Evolutionary conservation across 64 coral and sea anemone species (phyloP), one percentile per base, ranked within the genome.

Genomic region (Astreopora myriophthalma): DNA sequence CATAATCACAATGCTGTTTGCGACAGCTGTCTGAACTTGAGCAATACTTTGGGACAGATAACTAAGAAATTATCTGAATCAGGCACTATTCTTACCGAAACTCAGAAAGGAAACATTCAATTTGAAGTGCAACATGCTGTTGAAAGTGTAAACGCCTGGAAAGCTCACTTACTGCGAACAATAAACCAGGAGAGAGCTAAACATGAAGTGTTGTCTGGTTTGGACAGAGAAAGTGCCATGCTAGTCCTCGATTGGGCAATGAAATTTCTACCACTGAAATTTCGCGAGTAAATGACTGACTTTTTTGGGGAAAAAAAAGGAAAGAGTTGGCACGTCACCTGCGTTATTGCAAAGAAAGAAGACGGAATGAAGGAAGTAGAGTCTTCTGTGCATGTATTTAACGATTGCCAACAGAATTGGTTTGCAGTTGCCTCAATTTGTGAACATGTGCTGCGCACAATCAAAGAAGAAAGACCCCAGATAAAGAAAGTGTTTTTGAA

Each of bases 351-450:
- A 42, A 42, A 42, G 39, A 42, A 42, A 42, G 39, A n/a, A n/a
- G n/a, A n/a, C n/a, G n/a, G n/a, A 42, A 42, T 42, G 39, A 42
- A 4, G 39, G 39, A 42, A 42, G 39, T 42, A 42, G 39, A 42
- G 39, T 42, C 39, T 42, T 42, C 8, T 42, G 39, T 42, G 39
- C 39, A 42, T 42, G 39, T 42, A 42, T 42, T 42, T 42, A 60
- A 60, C 20, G 1, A 60, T 34, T 71, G 69, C 69, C 7, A 8
- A 14, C 69, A 71, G 16, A 34, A 71, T 35, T 34, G 32, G 28
- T 71, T 30, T 35, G 69, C 69, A 71, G 69, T 71, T 71, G 69
- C 69, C 28, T 71, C 69, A 13, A 71, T 71, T 34, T 71, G 28
- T 44, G 40, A 44, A 44, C 40, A 44, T 44, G 40, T 44, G 40